Base-by-base conservation (phyloP, 2,113 vertebrate species). In the Phylloscopus whistleri region DNA sequence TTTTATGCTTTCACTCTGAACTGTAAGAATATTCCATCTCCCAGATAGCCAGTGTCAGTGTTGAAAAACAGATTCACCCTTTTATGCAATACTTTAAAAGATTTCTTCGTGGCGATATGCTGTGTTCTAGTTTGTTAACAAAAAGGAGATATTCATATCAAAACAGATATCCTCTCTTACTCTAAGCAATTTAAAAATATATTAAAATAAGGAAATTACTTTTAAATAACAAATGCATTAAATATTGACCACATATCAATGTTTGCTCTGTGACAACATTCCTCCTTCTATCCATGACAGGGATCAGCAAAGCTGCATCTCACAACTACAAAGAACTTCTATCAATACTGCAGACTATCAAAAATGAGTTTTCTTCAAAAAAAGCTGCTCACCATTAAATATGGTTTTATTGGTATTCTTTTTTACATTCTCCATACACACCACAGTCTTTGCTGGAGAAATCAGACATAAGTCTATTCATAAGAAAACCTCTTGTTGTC, bases 81-180 rank as follows among this genome's bases (percentile, higher is more conserved):
- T 87, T 70, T 24, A 81, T 52, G 81, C 70, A 88, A 69, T 62
- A 82, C 90, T 93, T 63, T 43, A 53, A 64, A 77, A 92, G 78
- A 64, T 83, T 93, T 96, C 49, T 92, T 81, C 15, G 12, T 55
- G 30, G 56, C 12, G n/a, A 92, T 83, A 75, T 27, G 77, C 85
- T 72, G 11, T 86, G 75, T 80, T 90, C 88, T 82, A 53, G 67
- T 89, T 96, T 94, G 35, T 80, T 75, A 91, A 43, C 94, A 97
- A 88, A 96, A 87, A 87, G 58, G 24, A 96, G n/a, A 83, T 94
- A 93, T 77, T 94, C 44, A 62, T 93, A 96, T 76, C 90, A 95
- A 81, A 96, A 95, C 19, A 69, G 33, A 55, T 63, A 67, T 9
- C 62, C 41, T 84, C 30, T 83, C 84, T 84, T 66, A 75, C 74